Conservation (phyloP, 2,888 invertebrate species). For the Drosophila picticornis region DNA sequence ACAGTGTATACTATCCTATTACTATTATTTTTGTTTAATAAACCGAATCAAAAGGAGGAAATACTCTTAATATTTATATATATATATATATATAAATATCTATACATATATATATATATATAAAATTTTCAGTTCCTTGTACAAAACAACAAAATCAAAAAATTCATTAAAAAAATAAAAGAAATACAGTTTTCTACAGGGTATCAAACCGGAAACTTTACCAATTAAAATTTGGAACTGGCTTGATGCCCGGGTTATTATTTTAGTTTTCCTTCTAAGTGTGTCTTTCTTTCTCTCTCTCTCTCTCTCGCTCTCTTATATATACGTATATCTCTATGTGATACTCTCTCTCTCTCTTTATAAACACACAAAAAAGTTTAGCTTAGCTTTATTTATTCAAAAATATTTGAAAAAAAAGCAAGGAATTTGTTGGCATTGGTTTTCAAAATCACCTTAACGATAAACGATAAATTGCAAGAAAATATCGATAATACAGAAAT, state of each 20-base stretch:
- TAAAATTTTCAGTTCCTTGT: constrained; percentile 47
- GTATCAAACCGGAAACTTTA: neutral
- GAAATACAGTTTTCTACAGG: constrained; percentile 9
- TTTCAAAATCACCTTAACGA: constrained; percentile 68
- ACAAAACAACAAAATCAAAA: constrained; percentile 39
- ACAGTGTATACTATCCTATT: constrained; percentile 62
- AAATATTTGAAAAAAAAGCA: constrained; percentile 75
- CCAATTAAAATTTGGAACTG: neutral
- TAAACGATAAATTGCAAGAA: constrained; percentile 22
- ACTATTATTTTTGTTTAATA: constrained; percentile 48
- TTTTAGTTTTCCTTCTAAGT: constrained; percentile 67
- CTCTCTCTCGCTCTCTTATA: constrained; percentile 30
- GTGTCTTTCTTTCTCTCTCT: constrained; percentile 51
- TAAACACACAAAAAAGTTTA: constrained; percentile 37
- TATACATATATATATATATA: constrained; percentile 24
- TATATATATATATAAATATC: constrained; percentile 16
- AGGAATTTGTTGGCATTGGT: constrained; percentile 85
- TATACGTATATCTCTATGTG: constrained; percentile 42
- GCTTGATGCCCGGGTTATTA: constrained; percentile 14
- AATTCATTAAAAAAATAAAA: constrained; percentile 14
- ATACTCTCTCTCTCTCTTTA: constrained; percentile 16
- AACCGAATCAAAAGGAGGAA: constrained; percentile 7
- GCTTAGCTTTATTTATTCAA: constrained; percentile 73
- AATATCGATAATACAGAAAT: constrained; percentile 33
- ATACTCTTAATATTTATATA: constrained; percentile 20